Percentiles rank a stretch among this genome's conserved stretches.
Conservation (phyloP, 2,888 invertebrate genomes). For the Archaeoteleia sp. region DNA sequence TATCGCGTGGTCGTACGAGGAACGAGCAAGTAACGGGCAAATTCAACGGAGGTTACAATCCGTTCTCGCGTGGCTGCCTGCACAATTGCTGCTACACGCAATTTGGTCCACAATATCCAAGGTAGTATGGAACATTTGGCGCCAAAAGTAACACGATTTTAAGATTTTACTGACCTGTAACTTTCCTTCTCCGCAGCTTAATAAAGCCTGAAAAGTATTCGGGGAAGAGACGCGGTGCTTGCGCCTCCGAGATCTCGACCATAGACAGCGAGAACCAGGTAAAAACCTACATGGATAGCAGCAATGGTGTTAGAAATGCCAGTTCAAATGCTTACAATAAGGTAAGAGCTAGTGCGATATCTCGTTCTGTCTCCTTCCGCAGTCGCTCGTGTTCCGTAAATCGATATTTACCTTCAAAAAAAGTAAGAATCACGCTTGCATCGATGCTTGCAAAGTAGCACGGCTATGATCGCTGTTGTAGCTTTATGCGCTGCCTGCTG, state of each 20-base stretch:
- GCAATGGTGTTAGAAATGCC: constrained; percentile 87
- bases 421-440: constrained; percentile 9
- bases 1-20: constrained; percentile 96
- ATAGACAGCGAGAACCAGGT: constrained; percentile 89
- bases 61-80: constrained; percentile 96
- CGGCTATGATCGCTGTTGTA: constrained; percentile 29
- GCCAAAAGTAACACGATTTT: neutral
- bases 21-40: constrained; percentile 99
- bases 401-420: neutral
- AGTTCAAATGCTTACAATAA: constrained; percentile 93
- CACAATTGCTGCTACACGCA: constrained; percentile 96
- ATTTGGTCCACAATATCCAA: constrained; percentile 98
- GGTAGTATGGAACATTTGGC: constrained; percentile 78
- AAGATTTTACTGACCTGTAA: constrained; percentile 1
- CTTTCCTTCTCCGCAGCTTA: constrained; percentile 75
- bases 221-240: constrained; percentile 78
- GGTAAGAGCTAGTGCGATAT: constrained; percentile 80
- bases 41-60: constrained; percentile 99
- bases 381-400: constrained; percentile 10
- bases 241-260: constrained; percentile 75
- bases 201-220: constrained; percentile 82
- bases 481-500: constrained; percentile 14
- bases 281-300: constrained; percentile 94
- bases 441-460: constrained; percentile 25
- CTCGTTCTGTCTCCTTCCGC: neutral